Evolutionary conservation across 2,797 vertebrate genomes (phyloP).

Genomic region (Carcharodon carcharias): DNA sequence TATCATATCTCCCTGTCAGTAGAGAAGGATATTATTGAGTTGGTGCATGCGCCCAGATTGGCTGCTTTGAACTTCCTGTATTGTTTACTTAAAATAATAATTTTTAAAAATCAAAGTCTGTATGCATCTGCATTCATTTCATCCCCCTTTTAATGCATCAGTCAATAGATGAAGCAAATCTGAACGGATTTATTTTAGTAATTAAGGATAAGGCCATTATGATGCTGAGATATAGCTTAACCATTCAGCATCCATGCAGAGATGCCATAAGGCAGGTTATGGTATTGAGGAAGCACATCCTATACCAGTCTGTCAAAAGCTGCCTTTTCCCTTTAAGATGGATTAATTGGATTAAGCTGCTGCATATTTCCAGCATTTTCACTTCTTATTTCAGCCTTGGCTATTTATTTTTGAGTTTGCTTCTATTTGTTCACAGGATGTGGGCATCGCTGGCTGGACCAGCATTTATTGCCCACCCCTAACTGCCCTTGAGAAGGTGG

Average conservation of each 20-base stretch:
- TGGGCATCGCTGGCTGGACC: too few relatives aligned
- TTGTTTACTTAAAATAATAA: slow-evolving; percentile 19
- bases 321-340: background rate
- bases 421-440: too few relatives aligned
- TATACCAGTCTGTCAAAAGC: too few relatives aligned
- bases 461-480: too few relatives aligned
- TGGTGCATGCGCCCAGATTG: background rate
- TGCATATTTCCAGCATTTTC: too few relatives aligned
- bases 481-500: too few relatives aligned
- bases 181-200: background rate
- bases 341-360: too few relatives aligned
- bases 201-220: background rate
- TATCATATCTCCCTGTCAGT: background rate
- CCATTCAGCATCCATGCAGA: background rate
- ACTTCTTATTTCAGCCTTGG: too few relatives aligned
- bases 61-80: background rate
- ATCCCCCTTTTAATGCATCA: background rate
- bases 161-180: background rate
- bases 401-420: too few relatives aligned
- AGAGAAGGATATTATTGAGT: background rate
- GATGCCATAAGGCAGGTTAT: too few relatives aligned
- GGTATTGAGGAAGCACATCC: too few relatives aligned
- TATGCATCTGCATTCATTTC: slow-evolving; percentile 15
- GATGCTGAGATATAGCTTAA: background rate
- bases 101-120: slow-evolving; percentile 24